Base-by-base conservation (phyloP, 2,888 invertebrate genomes). In the Leptothorax acervorum region DNA sequence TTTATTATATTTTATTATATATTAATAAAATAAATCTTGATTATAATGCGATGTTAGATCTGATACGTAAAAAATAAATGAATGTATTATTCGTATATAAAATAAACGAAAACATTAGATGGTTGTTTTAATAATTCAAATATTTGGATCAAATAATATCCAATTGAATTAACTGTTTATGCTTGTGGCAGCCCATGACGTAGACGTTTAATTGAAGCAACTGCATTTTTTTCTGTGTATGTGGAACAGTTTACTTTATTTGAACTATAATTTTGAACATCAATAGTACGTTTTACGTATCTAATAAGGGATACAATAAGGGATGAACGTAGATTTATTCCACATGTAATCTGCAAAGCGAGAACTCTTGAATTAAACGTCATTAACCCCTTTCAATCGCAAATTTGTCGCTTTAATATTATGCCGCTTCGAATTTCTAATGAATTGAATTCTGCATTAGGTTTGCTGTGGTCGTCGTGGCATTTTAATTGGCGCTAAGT, bases 401-500 rank as follows among this genome's bases (percentile, higher is more conserved):
- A 35, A 81, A 51, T 70, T 60, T 60, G 23, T 31, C 31, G 18
- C 23, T 45, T 70, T 45, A 51, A 28, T 11, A 55, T 15, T 42
- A 57, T 45, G 15, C 23, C 45, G 18, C 60, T 39, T 11, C 18
- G 18, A 71, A 35, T 23, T 79, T 73, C 9, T 73, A 18, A 73
- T 62, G 60, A 71, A 73, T 79, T 45, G 60, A 79, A 23, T 71
- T 71, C 71, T 28, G 39, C 23, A 45, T 35, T 60, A 42, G n/a
- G 9, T 68, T 78, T 45, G 28, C 12, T 28, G 23, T n/a, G 18
- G 39, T 28, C 51, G 23, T 51, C 12, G 8, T 12, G 31, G 55
- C 31, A 53, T 48, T 81, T 71, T 51, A 35, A 81, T 81, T 71
- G 48, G 4, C 31, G 48, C 23, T 78, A 78, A 78, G 57, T 79